phyloP scores from a whole-genome alignment of 2,888 invertebrate species.

The Apomyelois bistriatella region DNA sequence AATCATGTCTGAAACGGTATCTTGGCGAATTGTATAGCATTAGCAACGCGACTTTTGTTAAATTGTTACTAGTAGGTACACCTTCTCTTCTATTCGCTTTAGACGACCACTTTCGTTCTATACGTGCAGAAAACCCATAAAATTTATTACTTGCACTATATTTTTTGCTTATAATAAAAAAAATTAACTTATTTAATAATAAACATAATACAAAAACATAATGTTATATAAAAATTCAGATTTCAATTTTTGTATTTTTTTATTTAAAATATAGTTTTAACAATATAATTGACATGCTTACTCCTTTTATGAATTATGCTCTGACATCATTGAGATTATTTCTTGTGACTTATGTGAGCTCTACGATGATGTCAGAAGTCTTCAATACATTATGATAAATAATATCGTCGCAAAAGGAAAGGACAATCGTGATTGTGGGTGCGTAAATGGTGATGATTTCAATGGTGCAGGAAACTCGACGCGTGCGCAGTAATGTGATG shows the following conservation, averaged over 20 bases:
- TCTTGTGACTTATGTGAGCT: constrained; percentile 16
- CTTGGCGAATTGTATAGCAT: constrained; percentile 44
- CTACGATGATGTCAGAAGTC: constrained; percentile 41
- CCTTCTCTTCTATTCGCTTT: no score
- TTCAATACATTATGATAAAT: constrained; percentile 39
- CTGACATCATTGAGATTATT: background rate
- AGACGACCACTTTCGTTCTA: no score
- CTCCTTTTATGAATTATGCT: background rate
- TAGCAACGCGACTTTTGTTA: constrained; percentile 35
- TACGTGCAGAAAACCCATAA: no score
- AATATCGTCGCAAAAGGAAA: constrained; percentile 42
- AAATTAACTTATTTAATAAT: no score
- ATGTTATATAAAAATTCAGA: no score
- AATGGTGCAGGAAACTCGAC: constrained; percentile 67
- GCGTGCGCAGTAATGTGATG: constrained; percentile 71
- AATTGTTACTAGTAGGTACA: no score
- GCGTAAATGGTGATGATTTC: constrained; percentile 51
- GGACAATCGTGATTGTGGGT: constrained; percentile 50
- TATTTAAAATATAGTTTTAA: no score
- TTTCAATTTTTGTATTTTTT: background rate
- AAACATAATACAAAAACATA: no score
- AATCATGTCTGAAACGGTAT: constrained; percentile 64
- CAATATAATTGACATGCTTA: background rate
- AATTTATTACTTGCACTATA: no score
- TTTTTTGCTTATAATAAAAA: no score